Evolutionary conservation across 2,113 vertebrate genomes (phyloP).

Genomic region (Geococcyx californianus): DNA sequence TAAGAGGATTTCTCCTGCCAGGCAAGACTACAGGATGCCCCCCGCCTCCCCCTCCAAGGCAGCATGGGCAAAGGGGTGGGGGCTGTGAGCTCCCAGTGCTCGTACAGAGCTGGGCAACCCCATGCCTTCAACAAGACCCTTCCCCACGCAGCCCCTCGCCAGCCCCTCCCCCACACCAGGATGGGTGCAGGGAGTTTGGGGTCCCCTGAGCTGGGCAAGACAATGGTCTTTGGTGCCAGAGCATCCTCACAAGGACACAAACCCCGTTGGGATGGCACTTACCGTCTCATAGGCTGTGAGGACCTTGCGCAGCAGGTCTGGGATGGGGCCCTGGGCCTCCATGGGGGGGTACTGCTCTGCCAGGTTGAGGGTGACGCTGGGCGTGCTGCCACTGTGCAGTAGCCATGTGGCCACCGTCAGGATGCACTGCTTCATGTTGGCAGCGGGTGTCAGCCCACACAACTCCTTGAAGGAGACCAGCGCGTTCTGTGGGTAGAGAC

Average conservation of each 20-base stretch:
- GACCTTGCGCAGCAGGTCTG: conserved; percentile 89
- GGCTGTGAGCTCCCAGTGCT: neutral
- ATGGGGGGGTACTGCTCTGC: conserved; percentile 88
- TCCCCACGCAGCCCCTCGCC: neutral
- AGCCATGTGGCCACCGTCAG: conserved; percentile 88
- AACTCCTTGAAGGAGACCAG: conserved; percentile 93
- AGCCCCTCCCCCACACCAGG: fast-evolving
- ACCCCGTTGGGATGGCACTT: neutral
- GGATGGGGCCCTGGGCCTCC: conserved; percentile 87
- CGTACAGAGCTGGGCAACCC: fast-evolving
- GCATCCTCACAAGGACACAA: fast-evolving
- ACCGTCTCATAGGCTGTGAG: conserved; percentile 90
- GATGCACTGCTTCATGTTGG: conserved; percentile 95
- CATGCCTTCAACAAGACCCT: neutral
- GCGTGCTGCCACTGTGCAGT: conserved; percentile 83
- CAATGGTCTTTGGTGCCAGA: fast-evolving
- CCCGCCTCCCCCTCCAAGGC: too few relatives aligned
- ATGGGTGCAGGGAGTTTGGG: fast-evolving
- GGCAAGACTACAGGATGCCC: neutral
- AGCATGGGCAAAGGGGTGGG: neutral
- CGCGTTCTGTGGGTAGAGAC: conserved; percentile 81
- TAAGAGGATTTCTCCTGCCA: neutral
- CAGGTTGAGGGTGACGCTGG: conserved; percentile 85
- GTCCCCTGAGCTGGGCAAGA: neutral
- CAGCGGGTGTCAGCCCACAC: conserved; percentile 88